Evolutionary conservation across 2,888 invertebrate genomes (phyloP), one percentile per base, ranked within the genome.

Genomic region (Torymus texanus): DNA sequence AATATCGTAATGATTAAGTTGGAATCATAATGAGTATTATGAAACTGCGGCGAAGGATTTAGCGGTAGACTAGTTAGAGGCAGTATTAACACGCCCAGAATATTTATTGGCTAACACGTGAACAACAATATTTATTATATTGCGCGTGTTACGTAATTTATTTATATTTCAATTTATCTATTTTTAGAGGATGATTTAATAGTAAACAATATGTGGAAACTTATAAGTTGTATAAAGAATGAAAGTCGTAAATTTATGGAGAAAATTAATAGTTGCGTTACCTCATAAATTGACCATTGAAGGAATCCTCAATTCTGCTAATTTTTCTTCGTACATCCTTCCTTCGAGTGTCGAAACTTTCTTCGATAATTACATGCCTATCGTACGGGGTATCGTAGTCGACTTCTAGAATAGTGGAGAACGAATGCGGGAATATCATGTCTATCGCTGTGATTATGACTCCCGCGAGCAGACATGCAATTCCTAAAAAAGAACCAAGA

Each of bases 321-420:
- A 88, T 84, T 83, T 88, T 88, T 67, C 86, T 85, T 56, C 87
- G 84, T 61, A 85, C 84, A 78, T 90, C 89, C 86, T 86, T 70
- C 85, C 84, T 79, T 88, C 89, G 62, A 78, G 93, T 94, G 85
- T 94, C 94, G 86, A 94, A 93, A 84, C 97, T 97, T 90, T 97
- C 97, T 85, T 97, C 97, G 82, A 97, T 95, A 78, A 97, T 96
- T 81, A 97, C 96, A 90, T 97, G 97, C 65, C 97, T 92, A 90
- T 97, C 97, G 88, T 97, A 97, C 0, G 97, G 97, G 16, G 97
- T 97, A 89, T 97, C 97, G 89, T 97, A 97, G 91, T 98, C 97
- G 63, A 97, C 95, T 90, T 97, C 96, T 78, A 97, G 91, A 83
- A 97, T 96, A 0, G 97, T 97, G 62, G 97, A 97, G 91, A 98